These are phyloP conservation scores for Cheilosia pagana DNA, from an alignment of 2,888 invertebrate species.

Conservation along the genomic window DNA sequence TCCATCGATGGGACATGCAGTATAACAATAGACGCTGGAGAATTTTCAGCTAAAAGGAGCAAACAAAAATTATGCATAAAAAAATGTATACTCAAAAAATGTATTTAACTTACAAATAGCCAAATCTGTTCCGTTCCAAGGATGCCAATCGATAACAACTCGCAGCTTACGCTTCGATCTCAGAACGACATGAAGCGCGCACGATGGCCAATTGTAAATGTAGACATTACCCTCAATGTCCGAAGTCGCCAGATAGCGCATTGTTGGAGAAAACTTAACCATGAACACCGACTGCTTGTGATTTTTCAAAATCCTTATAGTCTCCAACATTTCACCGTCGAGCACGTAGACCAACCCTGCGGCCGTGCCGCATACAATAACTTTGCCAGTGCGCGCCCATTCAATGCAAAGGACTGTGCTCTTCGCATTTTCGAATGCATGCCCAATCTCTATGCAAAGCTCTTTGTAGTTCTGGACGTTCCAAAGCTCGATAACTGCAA, in stretches of 20 bases:
- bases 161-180: conserved; percentile 76
- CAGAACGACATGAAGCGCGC: conserved; percentile 76
- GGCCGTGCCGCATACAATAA: conserved; percentile 80
- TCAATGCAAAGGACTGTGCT: conserved; percentile 79
- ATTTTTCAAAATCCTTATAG: conserved; percentile 75
- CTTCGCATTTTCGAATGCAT: conserved; percentile 76
- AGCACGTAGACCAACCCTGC: conserved; percentile 79
- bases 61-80: conserved; percentile 15
- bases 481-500: conserved; percentile 81
- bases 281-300: conserved; percentile 77
- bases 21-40: conserved; percentile 80
- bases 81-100: neutral
- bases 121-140: conserved; percentile 83
- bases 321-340: conserved; percentile 73
- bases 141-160: conserved; percentile 83
- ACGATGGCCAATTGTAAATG: conserved; percentile 78
- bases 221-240: conserved; percentile 79
- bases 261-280: conserved; percentile 80
- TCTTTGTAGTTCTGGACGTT: conserved; percentile 76
- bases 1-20: conserved; percentile 79
- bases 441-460: conserved; percentile 78
- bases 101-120: conserved; percentile 80
- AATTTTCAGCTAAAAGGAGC: conserved; percentile 78
- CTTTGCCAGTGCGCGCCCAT: conserved; percentile 78
- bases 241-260: conserved; percentile 80